Base-by-base conservation (phyloP, 2,888 invertebrate genomes). In the Stenotaenia linearis region DNA sequence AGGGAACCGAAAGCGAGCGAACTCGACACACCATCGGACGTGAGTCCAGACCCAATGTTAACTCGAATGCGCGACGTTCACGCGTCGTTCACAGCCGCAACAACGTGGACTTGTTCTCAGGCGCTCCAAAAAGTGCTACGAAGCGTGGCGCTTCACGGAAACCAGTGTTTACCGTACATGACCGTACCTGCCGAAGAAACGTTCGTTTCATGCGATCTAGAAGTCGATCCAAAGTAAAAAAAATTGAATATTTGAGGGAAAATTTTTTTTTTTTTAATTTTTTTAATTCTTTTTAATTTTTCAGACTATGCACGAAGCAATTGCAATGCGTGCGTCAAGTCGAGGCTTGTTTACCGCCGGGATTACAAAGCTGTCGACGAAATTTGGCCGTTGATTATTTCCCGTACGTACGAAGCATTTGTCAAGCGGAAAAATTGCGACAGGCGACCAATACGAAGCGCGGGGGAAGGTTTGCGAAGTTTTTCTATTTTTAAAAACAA, bases 341-440 rank as follows among this genome's bases (percentile, higher is more conserved):
- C 12, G 50, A 23, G n/a, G 40, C 15, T 5, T 25, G 50, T 25
- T 56, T 91, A 61, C 88, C 89, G 35, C 84, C 86, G 6, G 87
- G 87, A 9, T 86, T 86, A 5, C 84, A 86, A 15, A 85, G 90
- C 28, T 90, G 91, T 82, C 87, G 89, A 78, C 88, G 88, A 81
- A 87, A 90, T 0, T 85, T 91, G 6, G 87, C 90, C 0, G 82
- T 91, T 78, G 94, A 94, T 86, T 93, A 92, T 85, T 89, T 93
- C 86, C 89, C 94, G 0, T 85, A 87, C 0, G 87, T 93, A 82
- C 89, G 94, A 37, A 86, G 89, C 18, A 92, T 95, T 79, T 91
- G 92, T 82, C 89, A 92, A 82, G 87, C 90, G 61, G 94, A 94
- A 84, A 89, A 89, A 82, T 83, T 83, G 15, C 90, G 92, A 83